These are phyloP conservation scores for Hirtodrosophila histrioides DNA, from an alignment of 2,888 invertebrate genomes.

Conservation along the genomic window DNA sequence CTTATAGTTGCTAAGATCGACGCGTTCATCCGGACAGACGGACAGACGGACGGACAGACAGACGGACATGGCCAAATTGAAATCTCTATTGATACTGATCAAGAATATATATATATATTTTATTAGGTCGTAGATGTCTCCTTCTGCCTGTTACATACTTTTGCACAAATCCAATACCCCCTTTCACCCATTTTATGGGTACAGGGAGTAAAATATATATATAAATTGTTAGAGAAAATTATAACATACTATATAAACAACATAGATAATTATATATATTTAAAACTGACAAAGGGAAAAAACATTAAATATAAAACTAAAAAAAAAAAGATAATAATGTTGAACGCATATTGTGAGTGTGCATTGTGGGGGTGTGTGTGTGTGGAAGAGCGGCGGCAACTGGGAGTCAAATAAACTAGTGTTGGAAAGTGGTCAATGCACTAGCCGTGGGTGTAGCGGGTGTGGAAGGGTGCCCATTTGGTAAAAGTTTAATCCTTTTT, in stretches of 20 bases:
- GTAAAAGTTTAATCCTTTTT: constrained; percentile 16
- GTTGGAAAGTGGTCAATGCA: constrained; percentile 29
- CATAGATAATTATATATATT: constrained; percentile 12
- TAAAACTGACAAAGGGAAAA: constrained; percentile 12
- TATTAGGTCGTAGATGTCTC: too few relatives aligned
- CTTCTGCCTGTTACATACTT: too few relatives aligned
- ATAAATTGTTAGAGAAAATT: too few relatives aligned
- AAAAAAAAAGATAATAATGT: constrained; percentile 10
- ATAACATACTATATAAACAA: not conserved
- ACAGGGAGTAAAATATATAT: too few relatives aligned
- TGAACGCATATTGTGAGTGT: constrained; percentile 23
- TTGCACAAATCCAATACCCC: too few relatives aligned
- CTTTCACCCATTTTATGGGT: too few relatives aligned
- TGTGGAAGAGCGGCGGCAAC: constrained; percentile 45
- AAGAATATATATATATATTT: too few relatives aligned
- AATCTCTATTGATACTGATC: too few relatives aligned
- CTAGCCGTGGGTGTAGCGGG: not conserved
- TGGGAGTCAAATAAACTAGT: constrained; percentile 9
- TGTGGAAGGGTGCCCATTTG: constrained; percentile 12
- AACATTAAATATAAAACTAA: constrained; percentile 2
- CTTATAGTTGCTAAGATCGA: too few relatives aligned
- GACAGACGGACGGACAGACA: too few relatives aligned
- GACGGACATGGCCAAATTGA: too few relatives aligned
- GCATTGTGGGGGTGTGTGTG: constrained; percentile 10
- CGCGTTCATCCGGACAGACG: too few relatives aligned